A percentile compares a stretch with the other conserved stretches of the same genome.
These are phyloP conservation scores for Perognathus longimembris DNA, from an alignment of 2,113 vertebrate genomes.

Conservation along the genomic window DNA sequence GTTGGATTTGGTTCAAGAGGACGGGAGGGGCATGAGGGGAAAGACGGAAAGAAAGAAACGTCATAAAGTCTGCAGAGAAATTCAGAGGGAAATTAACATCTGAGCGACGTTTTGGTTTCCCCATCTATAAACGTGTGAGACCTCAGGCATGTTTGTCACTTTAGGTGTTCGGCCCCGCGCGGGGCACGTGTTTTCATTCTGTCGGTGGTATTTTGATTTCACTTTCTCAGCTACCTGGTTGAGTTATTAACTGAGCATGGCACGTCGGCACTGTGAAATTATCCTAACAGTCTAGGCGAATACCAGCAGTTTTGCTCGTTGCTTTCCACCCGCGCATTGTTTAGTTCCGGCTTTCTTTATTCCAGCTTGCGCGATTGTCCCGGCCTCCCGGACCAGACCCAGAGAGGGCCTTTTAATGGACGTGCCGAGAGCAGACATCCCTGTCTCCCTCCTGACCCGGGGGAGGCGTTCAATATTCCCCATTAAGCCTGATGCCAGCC, in stretches of 20 bases:
- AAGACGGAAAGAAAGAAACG: neutral
- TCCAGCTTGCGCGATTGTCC: neutral
- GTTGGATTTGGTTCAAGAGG: too few species aligned
- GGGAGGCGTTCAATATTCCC: neutral
- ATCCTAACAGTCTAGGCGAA: neutral
- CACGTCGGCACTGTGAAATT: neutral
- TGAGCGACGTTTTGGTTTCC: neutral
- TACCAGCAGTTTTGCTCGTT: neutral
- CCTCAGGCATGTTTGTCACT: neutral
- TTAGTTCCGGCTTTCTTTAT: neutral
- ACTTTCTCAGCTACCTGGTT: conserved; percentile 39
- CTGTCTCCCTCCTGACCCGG: neutral
- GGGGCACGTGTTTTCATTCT: neutral
- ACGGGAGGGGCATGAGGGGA: too few species aligned
- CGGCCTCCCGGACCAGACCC: neutral
- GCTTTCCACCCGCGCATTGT: neutral
- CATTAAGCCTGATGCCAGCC: neutral
- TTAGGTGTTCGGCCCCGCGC: neutral
- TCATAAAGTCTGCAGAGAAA: neutral
- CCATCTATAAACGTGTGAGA: neutral
- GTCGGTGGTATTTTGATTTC: conserved; percentile 36
- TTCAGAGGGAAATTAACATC: neutral
- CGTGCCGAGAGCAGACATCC: neutral
- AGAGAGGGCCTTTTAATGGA: neutral
- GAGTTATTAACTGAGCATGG: conserved; percentile 24